These are phyloP conservation scores for Amaurobius ferox DNA, from an alignment of 2,888 invertebrate genomes.

Conservation along the genomic window DNA sequence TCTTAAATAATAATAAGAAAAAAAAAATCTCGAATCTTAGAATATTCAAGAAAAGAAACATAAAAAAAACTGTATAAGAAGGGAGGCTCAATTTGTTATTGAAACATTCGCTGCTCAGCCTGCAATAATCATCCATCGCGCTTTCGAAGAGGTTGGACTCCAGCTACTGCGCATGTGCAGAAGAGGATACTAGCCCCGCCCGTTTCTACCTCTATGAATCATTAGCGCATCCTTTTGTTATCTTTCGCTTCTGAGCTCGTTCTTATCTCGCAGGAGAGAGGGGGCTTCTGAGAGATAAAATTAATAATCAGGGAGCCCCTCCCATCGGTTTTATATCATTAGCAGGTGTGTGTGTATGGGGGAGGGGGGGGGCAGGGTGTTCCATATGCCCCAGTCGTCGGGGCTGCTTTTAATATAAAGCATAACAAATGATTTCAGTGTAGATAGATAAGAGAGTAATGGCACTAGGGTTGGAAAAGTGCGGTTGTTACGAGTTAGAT, in stretches of 20 bases:
- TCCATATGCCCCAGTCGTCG: conserved; percentile 42
- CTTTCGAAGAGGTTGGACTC: conserved; percentile 52
- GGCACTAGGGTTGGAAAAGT: neutral
- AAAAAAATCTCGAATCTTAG: conserved; percentile 17
- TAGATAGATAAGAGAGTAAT: conserved; percentile 4
- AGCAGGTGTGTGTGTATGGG: conserved; percentile 34
- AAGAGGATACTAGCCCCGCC: conserved; percentile 26
- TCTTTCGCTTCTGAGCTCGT: conserved; percentile 45
- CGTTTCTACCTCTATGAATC: conserved; percentile 63
- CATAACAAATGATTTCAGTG: conserved; percentile 61
- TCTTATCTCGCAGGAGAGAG: conserved; percentile 41
- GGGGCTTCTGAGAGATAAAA: conserved; percentile 48
- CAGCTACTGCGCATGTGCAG: conserved; percentile 32
- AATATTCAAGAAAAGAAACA: conserved; percentile 6
- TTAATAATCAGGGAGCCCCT: conserved; percentile 64
- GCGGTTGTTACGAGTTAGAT: neutral
- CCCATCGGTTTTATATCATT: conserved; percentile 67
- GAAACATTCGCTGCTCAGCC: conserved; percentile 61
- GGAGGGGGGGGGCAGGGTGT: conserved; percentile 13
- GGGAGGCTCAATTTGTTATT: conserved; percentile 66
- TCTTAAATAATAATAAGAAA: conserved; percentile 36
- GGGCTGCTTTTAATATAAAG: conserved; percentile 54
- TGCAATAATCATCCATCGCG: conserved; percentile 48
- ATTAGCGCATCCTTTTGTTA: conserved; percentile 69
- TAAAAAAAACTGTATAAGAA: conserved; percentile 24